Conservation (phyloP, 2,797 vertebrate species). For the Silurus aristotelis region DNA sequence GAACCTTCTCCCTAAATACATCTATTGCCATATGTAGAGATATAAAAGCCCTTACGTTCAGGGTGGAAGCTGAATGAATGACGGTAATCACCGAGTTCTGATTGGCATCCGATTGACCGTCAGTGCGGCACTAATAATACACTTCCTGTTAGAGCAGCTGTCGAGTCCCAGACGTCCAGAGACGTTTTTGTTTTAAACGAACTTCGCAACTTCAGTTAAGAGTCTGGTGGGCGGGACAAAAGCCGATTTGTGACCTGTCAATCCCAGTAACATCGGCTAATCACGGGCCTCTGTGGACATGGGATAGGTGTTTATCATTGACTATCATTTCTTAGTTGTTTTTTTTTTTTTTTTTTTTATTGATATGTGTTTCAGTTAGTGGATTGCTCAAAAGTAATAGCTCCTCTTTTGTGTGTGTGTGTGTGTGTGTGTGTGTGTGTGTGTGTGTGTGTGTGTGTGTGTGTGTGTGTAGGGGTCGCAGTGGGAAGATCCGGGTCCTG, state of each 20-base stretch:
- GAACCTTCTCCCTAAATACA: not conserved
- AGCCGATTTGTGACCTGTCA: not conserved
- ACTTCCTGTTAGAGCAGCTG: not conserved
- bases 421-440: no score
- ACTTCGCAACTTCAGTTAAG: not conserved
- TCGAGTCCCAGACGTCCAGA: not conserved
- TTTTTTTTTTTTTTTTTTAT: no score
- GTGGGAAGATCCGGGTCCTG: conserved; percentile 92
- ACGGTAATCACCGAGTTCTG: conserved; percentile 3
- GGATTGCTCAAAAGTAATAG: not conserved
- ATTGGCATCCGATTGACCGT: not conserved
- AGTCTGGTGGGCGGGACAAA: no score
- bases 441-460: not conserved
- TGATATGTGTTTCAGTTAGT: not conserved
- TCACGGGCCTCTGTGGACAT: no score
- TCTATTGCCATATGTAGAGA: not conserved
- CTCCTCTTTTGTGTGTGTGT: not conserved
- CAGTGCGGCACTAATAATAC: not conserved
- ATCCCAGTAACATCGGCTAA: not conserved
- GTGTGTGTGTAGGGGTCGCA: conserved; percentile 81
- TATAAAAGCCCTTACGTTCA: not conserved
- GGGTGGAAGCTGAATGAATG: not conserved
- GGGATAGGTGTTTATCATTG: no score
- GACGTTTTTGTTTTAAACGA: not conserved
- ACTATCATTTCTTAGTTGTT: not conserved